phyloP scores from a whole-genome alignment of 2,888 invertebrate species.

The Athalia rosae region DNA sequence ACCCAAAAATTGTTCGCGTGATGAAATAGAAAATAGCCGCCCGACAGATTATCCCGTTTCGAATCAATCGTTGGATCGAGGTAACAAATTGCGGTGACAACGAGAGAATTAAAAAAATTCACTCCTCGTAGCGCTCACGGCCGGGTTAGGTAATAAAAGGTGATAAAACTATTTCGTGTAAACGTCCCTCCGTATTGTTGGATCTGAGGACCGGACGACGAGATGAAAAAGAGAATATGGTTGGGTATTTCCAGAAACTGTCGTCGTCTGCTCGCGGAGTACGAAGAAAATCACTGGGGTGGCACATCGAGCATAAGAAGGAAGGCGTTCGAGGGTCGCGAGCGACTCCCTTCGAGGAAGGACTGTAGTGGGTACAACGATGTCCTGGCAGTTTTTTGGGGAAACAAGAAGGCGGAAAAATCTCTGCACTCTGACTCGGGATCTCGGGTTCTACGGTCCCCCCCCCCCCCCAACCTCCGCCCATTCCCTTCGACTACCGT shows the following conservation, averaged over 20 bases:
- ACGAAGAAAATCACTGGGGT: conserved; percentile 22
- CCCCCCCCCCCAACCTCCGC: background rate
- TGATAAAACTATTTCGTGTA: conserved; percentile 25
- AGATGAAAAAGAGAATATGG: background rate
- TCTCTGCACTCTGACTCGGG: background rate
- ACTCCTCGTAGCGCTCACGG: conserved; percentile 4
- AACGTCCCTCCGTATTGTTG: conserved; percentile 37
- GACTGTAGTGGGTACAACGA: background rate
- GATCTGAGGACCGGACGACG: conserved; percentile 1
- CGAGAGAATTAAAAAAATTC: conserved; percentile 16
- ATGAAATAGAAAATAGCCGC: conserved; percentile 12
- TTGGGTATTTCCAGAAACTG: conserved; percentile 21
- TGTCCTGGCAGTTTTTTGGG: background rate
- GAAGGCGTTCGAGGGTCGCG: background rate
- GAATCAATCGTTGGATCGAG: no score
- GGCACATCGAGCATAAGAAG: conserved; percentile 34
- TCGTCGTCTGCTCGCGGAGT: conserved; percentile 5
- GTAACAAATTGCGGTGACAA: background rate
- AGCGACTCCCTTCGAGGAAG: conserved; percentile 4
- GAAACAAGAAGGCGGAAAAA: background rate
- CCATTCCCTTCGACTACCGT: background rate
- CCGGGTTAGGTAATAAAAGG: conserved; percentile 14
- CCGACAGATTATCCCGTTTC: no score
- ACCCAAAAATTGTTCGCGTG: background rate
- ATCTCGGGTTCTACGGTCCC: conserved; percentile 23